These are phyloP conservation scores for Psix sp. DNA, from an alignment of 1,140 invertebrate species.

Conservation along the genomic window DNA sequence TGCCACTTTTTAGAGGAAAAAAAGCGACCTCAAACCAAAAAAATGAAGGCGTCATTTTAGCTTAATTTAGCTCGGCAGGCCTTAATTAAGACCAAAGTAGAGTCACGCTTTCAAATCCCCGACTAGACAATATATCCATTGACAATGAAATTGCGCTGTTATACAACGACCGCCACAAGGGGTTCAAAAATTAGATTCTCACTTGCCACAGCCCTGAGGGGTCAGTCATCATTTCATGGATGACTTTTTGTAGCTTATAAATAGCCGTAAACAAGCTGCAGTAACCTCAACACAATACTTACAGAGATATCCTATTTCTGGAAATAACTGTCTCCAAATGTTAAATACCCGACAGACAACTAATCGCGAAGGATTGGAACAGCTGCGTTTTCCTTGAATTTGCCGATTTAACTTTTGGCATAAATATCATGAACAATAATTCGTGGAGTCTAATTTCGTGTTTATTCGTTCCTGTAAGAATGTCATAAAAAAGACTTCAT, in stretches of 20 bases:
- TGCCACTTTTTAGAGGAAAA: slow-evolving; percentile 1
- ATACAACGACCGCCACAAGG: slow-evolving; percentile 22
- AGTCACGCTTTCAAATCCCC: slow-evolving; percentile 35
- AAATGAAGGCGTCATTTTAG: slow-evolving; percentile 22
- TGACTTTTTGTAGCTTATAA: slow-evolving; percentile 15
- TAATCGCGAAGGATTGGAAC: slow-evolving; percentile 64
- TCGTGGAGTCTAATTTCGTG: too few species aligned
- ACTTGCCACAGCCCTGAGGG: slow-evolving; percentile 7
- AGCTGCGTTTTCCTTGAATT: slow-evolving; percentile 59
- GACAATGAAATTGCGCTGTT: slow-evolving; percentile 43
- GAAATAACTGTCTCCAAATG: slow-evolving; percentile 68
- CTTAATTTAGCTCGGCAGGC: slow-evolving; percentile 38
- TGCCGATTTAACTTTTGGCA: slow-evolving; percentile 48
- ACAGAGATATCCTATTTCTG: slow-evolving; percentile 71
- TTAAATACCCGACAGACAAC: slow-evolving; percentile 62
- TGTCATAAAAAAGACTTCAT: too few species aligned
- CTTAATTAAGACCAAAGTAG: slow-evolving; percentile 39
- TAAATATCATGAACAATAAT: too few species aligned
- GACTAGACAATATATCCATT: slow-evolving; percentile 34
- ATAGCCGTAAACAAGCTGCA: slow-evolving; percentile 64
- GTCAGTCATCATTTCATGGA: slow-evolving; percentile 10
- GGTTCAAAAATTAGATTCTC: slow-evolving; percentile 30
- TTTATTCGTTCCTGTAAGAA: too few species aligned
- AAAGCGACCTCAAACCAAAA: slow-evolving; percentile 23
- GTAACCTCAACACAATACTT: slow-evolving; percentile 64